Base-by-base conservation (phyloP, 2,888 invertebrate species). In the Heliconius aoede region DNA sequence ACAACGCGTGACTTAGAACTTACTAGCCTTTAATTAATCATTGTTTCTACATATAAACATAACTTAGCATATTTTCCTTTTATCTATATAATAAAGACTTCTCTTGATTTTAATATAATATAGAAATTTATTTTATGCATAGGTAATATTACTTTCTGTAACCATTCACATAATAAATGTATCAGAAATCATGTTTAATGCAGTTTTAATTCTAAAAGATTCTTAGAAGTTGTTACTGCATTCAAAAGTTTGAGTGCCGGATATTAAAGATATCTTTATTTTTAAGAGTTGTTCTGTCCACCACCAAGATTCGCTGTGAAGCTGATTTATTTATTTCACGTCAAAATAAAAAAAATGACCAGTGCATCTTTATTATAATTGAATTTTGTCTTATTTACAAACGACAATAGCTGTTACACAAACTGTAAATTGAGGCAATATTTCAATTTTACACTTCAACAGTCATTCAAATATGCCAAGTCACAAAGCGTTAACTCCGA, bases 11-110 rank as follows among this genome's bases (percentile, higher is more conserved):
- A 58, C 71, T 61, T 71, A 55, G 18, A 36, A 26, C 51, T 32
- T 36, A 46, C 61, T 40, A 30, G 61, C 61, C 51, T 74, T 69
- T 30, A 74, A 74, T 74, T 74, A 74, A 69, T 74, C 68, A 74
- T 74, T 61, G n/a, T 26, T 65, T 55, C 4, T 26, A 55, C 7
- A 46, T n/a, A 51, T 36, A 15, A 30, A 30, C n/a, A 51, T 21
- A 30, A 68, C 26, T 65, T 26, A 18, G 26, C 26, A 7, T 67
- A 67, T 67, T 40, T n/a, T 13, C 40, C 36, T 1, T 13, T 65
- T 21, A 9, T 46, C 4, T 55, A n/a, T 28, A 60, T 3, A 60
- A 15, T 0, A 26, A 26, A 60, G 15, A 26, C 3, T 24, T 24
- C n/a, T n/a, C n/a, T n/a, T n/a, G n/a, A n/a, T n/a, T n/a, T n/a